phyloP scores from a whole-genome alignment of 2,113 vertebrate species.

The Sturnus vulgaris region DNA sequence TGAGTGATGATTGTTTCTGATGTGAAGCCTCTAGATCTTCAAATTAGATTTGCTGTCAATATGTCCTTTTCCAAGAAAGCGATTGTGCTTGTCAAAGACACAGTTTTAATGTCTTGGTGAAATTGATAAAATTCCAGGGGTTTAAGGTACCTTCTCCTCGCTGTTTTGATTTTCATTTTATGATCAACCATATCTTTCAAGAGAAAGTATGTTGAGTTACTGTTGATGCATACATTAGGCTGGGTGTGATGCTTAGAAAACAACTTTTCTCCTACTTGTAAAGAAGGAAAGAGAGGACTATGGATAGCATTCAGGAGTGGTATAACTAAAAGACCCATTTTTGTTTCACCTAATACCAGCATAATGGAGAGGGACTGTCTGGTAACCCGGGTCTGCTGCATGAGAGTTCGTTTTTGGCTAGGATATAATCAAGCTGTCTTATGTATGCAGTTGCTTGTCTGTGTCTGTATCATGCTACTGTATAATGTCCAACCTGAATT shows the following conservation, averaged over 20 bases:
- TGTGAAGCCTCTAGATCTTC: neutral
- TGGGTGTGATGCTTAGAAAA: neutral
- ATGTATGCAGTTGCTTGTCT: slow-evolving; percentile 22
- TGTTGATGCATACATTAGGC: neutral
- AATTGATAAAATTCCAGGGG: neutral
- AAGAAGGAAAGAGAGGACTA: neutral
- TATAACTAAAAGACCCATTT: neutral
- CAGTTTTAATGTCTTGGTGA: neutral
- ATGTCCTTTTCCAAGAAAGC: neutral
- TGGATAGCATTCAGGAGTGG: neutral
- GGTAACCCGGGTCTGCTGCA: neutral
- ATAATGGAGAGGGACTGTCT: neutral
- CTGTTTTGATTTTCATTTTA: neutral
- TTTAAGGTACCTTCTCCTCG: neutral
- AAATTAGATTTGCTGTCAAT: neutral
- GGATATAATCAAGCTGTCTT: slow-evolving; percentile 53
- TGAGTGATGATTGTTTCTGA: neutral
- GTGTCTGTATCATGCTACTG: slow-evolving; percentile 50
- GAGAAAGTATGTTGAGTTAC: neutral
- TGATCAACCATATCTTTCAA: neutral
- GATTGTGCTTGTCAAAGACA: neutral
- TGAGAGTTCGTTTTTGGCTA: slow-evolving; percentile 27
- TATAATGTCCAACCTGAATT: slow-evolving; percentile 61
- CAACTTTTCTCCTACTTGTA: neutral
- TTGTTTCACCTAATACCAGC: neutral